Conservation (phyloP, 2,113 vertebrate genomes). For the Syrmaticus mikado region DNA sequence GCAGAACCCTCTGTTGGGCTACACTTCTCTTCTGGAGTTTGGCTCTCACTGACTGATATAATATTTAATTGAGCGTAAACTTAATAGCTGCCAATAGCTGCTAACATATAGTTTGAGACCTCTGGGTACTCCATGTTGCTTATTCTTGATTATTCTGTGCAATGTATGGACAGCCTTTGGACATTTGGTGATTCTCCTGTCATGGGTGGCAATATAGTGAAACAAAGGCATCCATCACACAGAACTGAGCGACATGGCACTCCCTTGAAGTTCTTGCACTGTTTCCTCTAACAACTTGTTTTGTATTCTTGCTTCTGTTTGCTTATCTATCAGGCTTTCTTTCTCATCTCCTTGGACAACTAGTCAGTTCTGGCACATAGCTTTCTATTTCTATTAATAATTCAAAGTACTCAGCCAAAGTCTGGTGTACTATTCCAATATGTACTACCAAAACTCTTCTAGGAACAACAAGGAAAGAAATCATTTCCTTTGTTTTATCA, state of each 20-base stretch:
- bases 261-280: background rate
- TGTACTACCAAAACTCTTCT: conserved; percentile 15
- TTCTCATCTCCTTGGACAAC: background rate
- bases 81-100: background rate
- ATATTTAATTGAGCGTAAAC: background rate
- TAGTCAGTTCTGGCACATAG: conserved; percentile 34
- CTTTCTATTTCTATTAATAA: conserved; percentile 56
- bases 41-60: background rate
- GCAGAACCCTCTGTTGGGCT: background rate
- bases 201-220: background rate
- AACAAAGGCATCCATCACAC: background rate
- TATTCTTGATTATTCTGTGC: background rate
- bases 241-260: background rate
- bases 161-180: background rate
- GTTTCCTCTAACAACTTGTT: background rate
- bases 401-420: conserved; percentile 30
- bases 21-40: background rate
- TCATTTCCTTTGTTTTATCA: conserved; percentile 42
- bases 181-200: fast-evolving
- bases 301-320: background rate
- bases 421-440: background rate
- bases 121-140: background rate
- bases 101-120: background rate
- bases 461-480: conserved; percentile 9
- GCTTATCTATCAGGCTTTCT: background rate